A percentile compares a stretch with the other conserved stretches of the same genome.
Conservation (phyloP, 2,888 invertebrate species). For the Orthonevra nobilis region DNA sequence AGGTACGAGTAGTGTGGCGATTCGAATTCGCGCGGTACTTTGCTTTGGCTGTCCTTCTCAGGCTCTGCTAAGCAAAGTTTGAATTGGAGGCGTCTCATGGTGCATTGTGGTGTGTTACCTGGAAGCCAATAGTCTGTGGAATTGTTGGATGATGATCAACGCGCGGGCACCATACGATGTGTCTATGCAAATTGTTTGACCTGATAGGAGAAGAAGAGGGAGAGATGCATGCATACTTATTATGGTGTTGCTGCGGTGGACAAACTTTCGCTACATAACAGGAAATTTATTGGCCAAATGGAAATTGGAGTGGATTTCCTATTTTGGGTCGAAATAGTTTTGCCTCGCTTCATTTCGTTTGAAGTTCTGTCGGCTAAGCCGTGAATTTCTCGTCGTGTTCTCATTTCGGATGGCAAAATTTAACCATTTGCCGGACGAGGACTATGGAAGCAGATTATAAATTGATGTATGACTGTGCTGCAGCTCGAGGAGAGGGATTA, state of each 20-base stretch:
- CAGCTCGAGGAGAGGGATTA: not conserved
- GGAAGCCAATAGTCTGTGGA: constrained; percentile 31
- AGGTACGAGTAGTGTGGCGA: constrained; percentile 47
- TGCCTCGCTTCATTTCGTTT: constrained; percentile 11
- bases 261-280: constrained; percentile 65
- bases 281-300: constrained; percentile 65
- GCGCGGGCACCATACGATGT: constrained; percentile 29
- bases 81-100: constrained; percentile 43
- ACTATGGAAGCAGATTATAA: constrained; percentile 24
- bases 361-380: constrained; percentile 49
- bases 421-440: constrained; percentile 27
- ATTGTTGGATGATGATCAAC: constrained; percentile 48
- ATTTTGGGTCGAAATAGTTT: constrained; percentile 46
- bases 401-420: constrained; percentile 17
- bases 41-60: constrained; percentile 39
- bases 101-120: constrained; percentile 54
- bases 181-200: constrained; percentile 65
- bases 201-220: constrained; percentile 30
- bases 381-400: not conserved
- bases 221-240: constrained; percentile 25
- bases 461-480: constrained; percentile 25
- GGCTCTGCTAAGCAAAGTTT: not conserved
- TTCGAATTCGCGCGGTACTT: constrained; percentile 59
- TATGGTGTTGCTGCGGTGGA: constrained; percentile 52
- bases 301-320: constrained; percentile 69